phyloP scores from a whole-genome alignment of 2,113 vertebrate genomes.

The Crotalus horridus region DNA sequence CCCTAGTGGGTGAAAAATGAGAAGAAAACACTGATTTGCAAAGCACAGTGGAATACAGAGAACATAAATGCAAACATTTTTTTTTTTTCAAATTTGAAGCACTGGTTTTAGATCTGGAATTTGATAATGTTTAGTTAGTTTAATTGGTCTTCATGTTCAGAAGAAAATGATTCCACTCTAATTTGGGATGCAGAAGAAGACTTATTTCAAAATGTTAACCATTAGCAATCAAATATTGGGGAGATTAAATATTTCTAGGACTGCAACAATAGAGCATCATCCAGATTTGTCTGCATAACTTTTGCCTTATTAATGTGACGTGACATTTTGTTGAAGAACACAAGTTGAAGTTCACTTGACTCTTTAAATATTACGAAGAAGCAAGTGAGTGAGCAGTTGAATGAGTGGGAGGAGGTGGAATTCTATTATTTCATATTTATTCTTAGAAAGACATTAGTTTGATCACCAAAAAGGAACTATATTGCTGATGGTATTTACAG shows the following conservation, averaged over 20 bases:
- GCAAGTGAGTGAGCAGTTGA: not conserved
- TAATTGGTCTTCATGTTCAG: not conserved
- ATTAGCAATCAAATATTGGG: not conserved
- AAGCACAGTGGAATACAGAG: not conserved
- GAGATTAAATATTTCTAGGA: not conserved
- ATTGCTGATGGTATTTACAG: not conserved
- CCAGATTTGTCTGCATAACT: not conserved
- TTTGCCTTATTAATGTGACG: not conserved
- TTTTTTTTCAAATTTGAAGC: not conserved
- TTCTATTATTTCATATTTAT: not conserved
- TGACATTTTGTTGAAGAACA: not conserved
- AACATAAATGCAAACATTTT: not conserved
- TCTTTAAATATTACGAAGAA: not conserved
- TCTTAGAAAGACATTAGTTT: not conserved
- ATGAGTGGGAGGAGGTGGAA: not conserved
- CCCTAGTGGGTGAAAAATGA: not conserved
- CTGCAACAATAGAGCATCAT: not conserved
- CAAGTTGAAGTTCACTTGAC: not conserved
- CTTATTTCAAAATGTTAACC: not conserved
- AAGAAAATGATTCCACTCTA: not conserved
- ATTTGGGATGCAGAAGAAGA: not conserved
- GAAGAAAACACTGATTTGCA: not conserved
- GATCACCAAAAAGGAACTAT: not conserved
- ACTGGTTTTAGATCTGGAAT: not conserved
- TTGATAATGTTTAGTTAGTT: not conserved